phyloP scores from a whole-genome alignment of 2,797 vertebrate genomes.

The Danio jaintianensis region DNA sequence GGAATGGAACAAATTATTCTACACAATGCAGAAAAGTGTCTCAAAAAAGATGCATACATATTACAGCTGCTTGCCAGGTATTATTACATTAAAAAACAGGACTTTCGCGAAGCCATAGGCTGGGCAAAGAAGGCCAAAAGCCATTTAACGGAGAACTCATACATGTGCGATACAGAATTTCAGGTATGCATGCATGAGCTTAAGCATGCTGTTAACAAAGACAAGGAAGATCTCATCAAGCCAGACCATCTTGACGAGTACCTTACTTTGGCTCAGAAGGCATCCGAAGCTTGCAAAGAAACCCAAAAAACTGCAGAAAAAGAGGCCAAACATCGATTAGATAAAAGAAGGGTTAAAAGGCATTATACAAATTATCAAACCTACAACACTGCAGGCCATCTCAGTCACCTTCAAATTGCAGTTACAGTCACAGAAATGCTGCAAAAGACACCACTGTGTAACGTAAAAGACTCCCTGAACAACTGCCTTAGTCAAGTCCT shows the following conservation, averaged over 20 bases:
- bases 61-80: constrained; percentile 75
- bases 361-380: constrained; percentile 41
- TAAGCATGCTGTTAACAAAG: constrained; percentile 54
- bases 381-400: constrained; percentile 69
- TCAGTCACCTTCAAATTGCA: constrained; percentile 72
- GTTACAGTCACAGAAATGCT: constrained; percentile 67
- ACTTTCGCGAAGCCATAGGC: constrained; percentile 63
- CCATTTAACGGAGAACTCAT: constrained; percentile 67
- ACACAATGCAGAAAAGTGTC: constrained; percentile 68
- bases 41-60: constrained; percentile 68
- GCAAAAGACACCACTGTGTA: constrained; percentile 64
- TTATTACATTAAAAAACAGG: constrained; percentile 69
- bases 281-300: constrained; percentile 68
- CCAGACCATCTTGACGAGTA: constrained; percentile 52
- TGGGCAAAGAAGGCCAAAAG: constrained; percentile 68
- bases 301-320: constrained; percentile 69
- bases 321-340: constrained; percentile 53
- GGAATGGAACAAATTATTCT: constrained; percentile 69
- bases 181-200: constrained; percentile 74
- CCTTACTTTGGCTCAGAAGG: constrained; percentile 68
- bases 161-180: constrained; percentile 73
- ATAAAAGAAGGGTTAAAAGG: constrained; percentile 23
- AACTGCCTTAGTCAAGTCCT: constrained; percentile 67
- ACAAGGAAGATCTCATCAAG: constrained; percentile 49
- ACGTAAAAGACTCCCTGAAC: constrained; percentile 41